Conservation (phyloP, 1,140 invertebrate genomes). For the Musca vetustissima region DNA sequence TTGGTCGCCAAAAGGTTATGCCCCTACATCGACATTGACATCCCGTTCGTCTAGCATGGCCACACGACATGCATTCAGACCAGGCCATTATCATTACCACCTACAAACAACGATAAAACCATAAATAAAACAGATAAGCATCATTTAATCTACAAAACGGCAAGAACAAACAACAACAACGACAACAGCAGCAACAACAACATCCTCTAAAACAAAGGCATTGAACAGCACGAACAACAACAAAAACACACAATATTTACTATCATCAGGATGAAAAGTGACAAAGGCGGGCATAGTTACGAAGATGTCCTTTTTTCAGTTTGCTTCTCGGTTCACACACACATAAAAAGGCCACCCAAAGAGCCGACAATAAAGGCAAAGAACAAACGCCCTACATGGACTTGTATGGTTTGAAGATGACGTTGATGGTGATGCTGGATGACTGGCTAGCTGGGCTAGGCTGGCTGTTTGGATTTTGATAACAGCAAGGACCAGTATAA, state of each 20-base stretch:
- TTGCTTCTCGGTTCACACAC: too few species aligned
- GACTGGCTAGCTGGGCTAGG: too few species aligned
- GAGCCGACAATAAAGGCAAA: slow-evolving; percentile 1
- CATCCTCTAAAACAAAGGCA: neutral
- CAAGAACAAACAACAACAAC: neutral
- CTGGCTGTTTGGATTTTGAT: too few species aligned
- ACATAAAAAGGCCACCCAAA: too few species aligned
- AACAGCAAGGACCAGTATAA: too few species aligned
- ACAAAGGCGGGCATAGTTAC: slow-evolving; percentile 1
- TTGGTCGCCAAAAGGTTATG: too few species aligned
- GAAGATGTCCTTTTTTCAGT: neutral
- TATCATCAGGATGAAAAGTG: neutral
- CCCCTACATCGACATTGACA: too few species aligned
- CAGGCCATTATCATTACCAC: too few species aligned
- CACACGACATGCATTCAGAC: too few species aligned
- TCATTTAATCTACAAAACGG: slow-evolving; percentile 1
- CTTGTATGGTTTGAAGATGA: neutral
- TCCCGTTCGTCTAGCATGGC: too few species aligned
- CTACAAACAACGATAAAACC: neutral
- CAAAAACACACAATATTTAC: neutral
- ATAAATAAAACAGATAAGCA: slow-evolving; percentile 21
- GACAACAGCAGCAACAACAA: neutral
- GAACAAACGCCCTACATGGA: neutral
- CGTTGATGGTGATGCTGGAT: neutral
- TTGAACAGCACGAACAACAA: neutral